Evolutionary conservation across 2,113 vertebrate species (phyloP).

Genomic region (Platanista minor): DNA sequence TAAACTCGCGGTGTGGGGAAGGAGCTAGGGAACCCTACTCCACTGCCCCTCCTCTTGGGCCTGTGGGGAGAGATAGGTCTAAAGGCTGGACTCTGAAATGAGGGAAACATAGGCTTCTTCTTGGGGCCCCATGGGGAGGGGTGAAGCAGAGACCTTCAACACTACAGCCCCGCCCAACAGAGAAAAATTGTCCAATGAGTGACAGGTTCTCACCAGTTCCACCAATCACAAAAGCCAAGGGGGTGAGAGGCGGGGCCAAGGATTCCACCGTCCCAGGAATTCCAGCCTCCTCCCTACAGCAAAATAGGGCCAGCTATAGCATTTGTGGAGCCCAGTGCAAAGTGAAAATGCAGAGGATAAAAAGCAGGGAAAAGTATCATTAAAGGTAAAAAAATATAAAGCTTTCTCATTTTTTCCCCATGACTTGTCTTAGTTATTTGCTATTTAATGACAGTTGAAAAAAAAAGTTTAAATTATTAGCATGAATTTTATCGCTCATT

Average conservation of each 20-base stretch:
- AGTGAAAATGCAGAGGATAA: not conserved
- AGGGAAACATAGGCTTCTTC: fast-evolving
- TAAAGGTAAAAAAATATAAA: not conserved
- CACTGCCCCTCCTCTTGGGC: not conserved
- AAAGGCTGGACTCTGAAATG: not conserved
- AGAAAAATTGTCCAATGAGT: not conserved
- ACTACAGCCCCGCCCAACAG: not conserved
- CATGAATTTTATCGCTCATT: not conserved
- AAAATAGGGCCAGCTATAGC: not conserved
- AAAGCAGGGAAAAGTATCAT: not conserved
- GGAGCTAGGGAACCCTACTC: not conserved
- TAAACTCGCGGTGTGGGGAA: not conserved
- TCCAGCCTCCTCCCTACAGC: not conserved
- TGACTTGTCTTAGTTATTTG: not conserved
- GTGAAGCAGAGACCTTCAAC: not conserved
- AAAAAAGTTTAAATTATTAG: not conserved
- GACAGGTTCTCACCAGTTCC: not conserved
- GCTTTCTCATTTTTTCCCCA: not conserved
- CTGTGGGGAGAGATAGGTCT: not conserved
- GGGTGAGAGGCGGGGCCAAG: not conserved
- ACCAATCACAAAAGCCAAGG: not conserved
- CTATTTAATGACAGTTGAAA: too few relatives aligned
- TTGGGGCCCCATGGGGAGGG: fast-evolving
- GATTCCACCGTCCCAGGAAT: too few relatives aligned
- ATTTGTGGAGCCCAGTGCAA: too few relatives aligned